These are phyloP conservation scores for Heterodera filipjevi DNA, from an alignment of 2,888 invertebrate species.

Conservation along the genomic window DNA sequence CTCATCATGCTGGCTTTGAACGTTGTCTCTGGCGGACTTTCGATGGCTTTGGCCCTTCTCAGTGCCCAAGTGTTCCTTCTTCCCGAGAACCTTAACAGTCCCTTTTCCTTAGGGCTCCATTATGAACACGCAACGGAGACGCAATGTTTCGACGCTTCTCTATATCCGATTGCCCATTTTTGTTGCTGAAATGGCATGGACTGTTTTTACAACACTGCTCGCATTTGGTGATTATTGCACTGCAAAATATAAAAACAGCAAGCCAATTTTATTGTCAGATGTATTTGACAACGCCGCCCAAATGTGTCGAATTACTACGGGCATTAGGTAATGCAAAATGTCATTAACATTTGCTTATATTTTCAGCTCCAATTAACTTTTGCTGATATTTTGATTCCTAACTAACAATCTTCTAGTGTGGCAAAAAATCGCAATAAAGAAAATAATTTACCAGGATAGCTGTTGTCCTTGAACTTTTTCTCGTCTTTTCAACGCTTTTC, in stretches of 20 bases:
- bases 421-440: no score
- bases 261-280: slow-evolving; percentile 27
- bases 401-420: no score
- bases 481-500: slow-evolving; percentile 53
- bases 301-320: slow-evolving; percentile 12
- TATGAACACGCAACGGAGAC: slow-evolving; percentile 72
- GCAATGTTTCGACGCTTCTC: slow-evolving; percentile 76
- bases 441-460: slow-evolving; percentile 47
- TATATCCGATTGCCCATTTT: slow-evolving; percentile 77
- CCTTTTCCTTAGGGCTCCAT: slow-evolving; percentile 75
- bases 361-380: no score
- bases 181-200: slow-evolving; percentile 79
- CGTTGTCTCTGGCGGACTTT: slow-evolving; percentile 43
- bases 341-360: slow-evolving; percentile 44
- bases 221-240: slow-evolving; percentile 52
- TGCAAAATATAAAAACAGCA: not conserved
- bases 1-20: slow-evolving; percentile 65
- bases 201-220: slow-evolving; percentile 79
- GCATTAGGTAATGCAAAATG: slow-evolving; percentile 11
- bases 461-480: slow-evolving; percentile 57
- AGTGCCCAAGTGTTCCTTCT: slow-evolving; percentile 56
- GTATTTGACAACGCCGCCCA: slow-evolving; percentile 20
- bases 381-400: no score
- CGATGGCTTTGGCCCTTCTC: slow-evolving; percentile 55
- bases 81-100: not conserved